phyloP scores from a whole-genome alignment of 35 echinoderm and acorn worm genomes.

The Ophioderma brevispina region DNA sequence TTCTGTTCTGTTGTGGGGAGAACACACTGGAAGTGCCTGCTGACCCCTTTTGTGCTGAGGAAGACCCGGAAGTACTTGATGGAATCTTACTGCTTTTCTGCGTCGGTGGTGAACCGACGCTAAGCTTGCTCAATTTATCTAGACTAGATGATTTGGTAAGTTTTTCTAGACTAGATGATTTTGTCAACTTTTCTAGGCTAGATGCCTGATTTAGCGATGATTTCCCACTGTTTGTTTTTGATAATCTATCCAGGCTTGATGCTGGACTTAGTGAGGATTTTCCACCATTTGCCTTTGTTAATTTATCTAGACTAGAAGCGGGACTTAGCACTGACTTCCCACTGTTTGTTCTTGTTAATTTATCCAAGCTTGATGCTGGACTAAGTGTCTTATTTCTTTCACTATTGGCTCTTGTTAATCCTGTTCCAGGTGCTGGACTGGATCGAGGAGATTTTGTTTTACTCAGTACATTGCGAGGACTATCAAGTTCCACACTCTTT shows the following conservation, averaged over 20 bases:
- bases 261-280: constrained; percentile 23
- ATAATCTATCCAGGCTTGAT: constrained; percentile 27
- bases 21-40: background rate
- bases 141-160: background rate
- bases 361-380: constrained; percentile 60
- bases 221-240: background rate
- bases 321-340: background rate
- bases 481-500: constrained; percentile 35
- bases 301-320: background rate
- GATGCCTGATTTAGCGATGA: constrained; percentile 29
- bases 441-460: background rate
- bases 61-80: constrained; percentile 40
- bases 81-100: constrained; percentile 65
- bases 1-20: constrained; percentile 57
- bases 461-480: background rate
- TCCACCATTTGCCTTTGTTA: background rate
- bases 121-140: background rate
- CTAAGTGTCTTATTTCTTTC: constrained; percentile 37
- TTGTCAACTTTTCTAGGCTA: constrained; percentile 42
- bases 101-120: constrained; percentile 15
- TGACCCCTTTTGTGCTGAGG: constrained; percentile 9
- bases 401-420: background rate
- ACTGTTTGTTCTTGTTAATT: background rate
- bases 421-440: background rate
- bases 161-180: background rate